These are phyloP conservation scores for Drosophila kanekoi DNA, from an alignment of 2,888 invertebrate species.

Conservation along the genomic window DNA sequence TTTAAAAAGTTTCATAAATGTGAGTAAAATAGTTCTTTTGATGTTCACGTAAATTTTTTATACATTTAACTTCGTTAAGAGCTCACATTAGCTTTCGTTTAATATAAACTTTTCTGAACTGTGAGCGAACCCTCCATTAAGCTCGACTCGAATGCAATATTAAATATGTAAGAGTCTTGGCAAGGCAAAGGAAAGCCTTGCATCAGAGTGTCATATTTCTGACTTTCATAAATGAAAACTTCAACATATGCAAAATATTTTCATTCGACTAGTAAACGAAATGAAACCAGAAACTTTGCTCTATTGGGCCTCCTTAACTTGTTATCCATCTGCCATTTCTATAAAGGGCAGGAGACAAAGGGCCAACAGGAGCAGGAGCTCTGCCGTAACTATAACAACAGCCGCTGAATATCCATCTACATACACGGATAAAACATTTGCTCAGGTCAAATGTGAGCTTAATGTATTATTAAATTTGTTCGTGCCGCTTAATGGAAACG, in stretches of 20 bases:
- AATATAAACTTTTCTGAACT: not conserved
- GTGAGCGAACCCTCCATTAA: not conserved
- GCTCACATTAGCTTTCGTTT: no score
- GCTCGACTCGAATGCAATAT: not conserved
- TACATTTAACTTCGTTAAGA: no score
- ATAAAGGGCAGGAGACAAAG: conserved; percentile 4
- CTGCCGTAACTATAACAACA: no score
- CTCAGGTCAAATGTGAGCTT: conserved; percentile 43
- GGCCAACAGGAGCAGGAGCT: conserved; percentile 7
- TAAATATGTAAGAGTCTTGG: not conserved
- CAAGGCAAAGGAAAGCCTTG: not conserved
- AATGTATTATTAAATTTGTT: conserved; percentile 69
- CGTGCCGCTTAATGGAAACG: conserved; percentile 31
- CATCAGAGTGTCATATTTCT: not conserved
- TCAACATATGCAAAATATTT: not conserved
- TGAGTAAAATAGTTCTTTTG: no score
- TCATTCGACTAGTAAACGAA: conserved; percentile 8
- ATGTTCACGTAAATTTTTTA: no score
- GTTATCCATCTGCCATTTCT: conserved; percentile 33
- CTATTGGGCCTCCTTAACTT: conserved; percentile 21
- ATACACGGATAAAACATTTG: conserved; percentile 53
- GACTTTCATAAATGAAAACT: conserved; percentile 18
- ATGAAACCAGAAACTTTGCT: conserved; percentile 31
- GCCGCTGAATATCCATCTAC: conserved; percentile 58
- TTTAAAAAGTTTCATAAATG: no score